Conservation (phyloP, 2,797 vertebrate species). For the Lepidocolaptes lacrymiger region DNA sequence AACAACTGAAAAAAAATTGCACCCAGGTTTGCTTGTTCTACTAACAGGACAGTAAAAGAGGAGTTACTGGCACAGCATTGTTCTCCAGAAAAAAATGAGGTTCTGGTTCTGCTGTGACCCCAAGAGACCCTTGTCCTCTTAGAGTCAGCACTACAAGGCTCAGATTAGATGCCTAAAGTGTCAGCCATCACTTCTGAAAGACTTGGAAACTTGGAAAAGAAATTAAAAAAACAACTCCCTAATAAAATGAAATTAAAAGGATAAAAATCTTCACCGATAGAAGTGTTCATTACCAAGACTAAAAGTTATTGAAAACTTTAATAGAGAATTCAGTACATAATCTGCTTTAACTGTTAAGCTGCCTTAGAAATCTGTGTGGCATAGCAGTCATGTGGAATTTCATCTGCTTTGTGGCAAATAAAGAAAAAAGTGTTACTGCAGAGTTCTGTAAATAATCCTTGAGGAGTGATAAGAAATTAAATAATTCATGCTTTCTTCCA, state of each 20-base stretch:
- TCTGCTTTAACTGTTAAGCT: background rate
- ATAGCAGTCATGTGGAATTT: background rate
- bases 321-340: background rate
- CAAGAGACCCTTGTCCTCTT: background rate
- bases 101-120: background rate
- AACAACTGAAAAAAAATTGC: background rate
- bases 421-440: background rate
- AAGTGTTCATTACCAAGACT: background rate
- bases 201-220: background rate
- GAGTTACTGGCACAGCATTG: background rate
- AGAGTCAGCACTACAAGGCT: background rate
- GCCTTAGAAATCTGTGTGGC: background rate
- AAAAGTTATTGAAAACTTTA: background rate
- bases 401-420: background rate
- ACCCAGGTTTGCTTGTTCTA: background rate
- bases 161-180: background rate
- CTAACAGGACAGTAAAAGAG: background rate
- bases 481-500: background rate
- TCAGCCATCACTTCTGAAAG: background rate
- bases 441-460: background rate
- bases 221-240: accelerated
- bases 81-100: background rate
- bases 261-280: background rate
- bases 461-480: background rate
- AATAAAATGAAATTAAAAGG: background rate